Evolutionary conservation across 1,140 invertebrate species (phyloP).

Genomic region (Trichogramma pretiosum): DNA sequence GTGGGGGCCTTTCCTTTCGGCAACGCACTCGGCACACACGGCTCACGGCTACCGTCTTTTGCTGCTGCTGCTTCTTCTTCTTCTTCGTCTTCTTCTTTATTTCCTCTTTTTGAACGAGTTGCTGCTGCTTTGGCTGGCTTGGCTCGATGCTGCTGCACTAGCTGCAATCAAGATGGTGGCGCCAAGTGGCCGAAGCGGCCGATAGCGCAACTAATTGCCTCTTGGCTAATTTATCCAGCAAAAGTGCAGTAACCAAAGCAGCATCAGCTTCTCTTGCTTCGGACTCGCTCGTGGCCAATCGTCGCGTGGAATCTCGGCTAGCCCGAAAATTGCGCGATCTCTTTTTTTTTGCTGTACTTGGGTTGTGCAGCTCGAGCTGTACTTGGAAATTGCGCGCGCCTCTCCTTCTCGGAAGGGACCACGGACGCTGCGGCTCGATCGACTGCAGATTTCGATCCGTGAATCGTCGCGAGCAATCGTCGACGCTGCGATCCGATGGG

Average conservation of each 20-base stretch:
- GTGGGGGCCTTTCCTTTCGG: conserved; percentile 39
- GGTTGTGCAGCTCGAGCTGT: background rate
- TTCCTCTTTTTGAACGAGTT: background rate
- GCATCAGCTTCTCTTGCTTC: conserved; percentile 14
- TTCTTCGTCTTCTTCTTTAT: background rate
- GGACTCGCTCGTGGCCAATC: background rate
- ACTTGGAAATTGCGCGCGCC: background rate
- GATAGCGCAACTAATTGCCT: conserved; percentile 46
- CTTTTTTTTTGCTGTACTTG: conserved; percentile 3
- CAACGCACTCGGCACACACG: conserved; percentile 46
- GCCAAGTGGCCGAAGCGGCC: conserved; percentile 41
- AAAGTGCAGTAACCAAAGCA: no score
- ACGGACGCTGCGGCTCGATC: background rate
- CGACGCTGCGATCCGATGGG: no score
- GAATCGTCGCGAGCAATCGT: no score
- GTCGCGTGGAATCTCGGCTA: background rate
- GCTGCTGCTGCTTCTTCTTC: background rate
- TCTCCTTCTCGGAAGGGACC: no score
- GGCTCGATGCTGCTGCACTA: conserved; percentile 2
- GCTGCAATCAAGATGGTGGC: conserved; percentile 44
- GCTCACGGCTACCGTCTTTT: conserved; percentile 44
- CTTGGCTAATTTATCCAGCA: conserved; percentile 44
- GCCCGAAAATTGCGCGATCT: background rate
- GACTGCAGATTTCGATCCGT: no score
- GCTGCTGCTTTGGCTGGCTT: conserved; percentile 20